Evolutionary conservation across 2,888 invertebrate genomes (phyloP).

Genomic region (Cephus rjabovi): DNA sequence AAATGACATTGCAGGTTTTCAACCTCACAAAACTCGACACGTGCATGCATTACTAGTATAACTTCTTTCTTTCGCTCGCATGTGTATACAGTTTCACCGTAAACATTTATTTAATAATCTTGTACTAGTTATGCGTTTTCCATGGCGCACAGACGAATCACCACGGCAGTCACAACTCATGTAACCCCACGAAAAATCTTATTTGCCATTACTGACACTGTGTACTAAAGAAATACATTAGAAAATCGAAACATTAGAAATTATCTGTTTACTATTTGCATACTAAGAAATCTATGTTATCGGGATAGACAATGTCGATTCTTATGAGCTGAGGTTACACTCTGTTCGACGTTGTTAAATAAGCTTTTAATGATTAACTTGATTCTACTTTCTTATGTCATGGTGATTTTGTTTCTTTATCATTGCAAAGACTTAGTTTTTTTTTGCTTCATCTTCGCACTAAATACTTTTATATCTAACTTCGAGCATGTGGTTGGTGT

Average conservation of each 20-base stretch:
- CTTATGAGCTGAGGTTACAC: background rate
- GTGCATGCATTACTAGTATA: background rate
- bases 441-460: background rate
- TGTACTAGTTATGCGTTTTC: background rate
- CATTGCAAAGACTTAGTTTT: background rate
- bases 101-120: background rate
- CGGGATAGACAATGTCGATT: background rate
- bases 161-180: background rate
- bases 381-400: background rate
- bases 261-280: background rate
- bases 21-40: background rate
- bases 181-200: background rate
- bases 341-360: background rate
- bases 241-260: background rate
- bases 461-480: conserved; percentile 7
- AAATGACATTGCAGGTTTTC: background rate
- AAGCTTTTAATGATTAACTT: background rate
- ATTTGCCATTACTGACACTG: background rate
- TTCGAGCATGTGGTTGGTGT: conserved; percentile 42
- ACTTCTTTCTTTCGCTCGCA: background rate
- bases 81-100: background rate
- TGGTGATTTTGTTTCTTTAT: background rate
- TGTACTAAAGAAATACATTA: background rate
- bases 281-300: background rate
- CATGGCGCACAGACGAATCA: background rate